Percentiles rank a stretch among this genome's conserved stretches.
Evolutionary conservation across 2,888 invertebrate species (phyloP).

Genomic region (Charanyca ferruginea): DNA sequence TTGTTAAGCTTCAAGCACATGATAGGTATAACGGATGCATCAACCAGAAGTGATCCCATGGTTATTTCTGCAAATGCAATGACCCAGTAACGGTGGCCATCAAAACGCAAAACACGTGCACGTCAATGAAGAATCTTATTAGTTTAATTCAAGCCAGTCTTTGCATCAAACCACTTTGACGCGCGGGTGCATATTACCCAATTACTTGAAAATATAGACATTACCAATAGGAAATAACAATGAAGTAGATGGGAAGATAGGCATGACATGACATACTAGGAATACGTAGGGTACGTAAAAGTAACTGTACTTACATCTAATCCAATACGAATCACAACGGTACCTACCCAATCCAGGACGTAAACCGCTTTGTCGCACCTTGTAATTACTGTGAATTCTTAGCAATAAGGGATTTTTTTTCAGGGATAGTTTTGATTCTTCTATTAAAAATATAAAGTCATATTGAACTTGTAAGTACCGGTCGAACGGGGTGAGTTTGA

Average conservation of each 20-base stretch:
- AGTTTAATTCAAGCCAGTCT: slow-evolving; percentile 69
- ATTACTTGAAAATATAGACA: slow-evolving; percentile 43
- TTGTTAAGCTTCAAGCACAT: slow-evolving; percentile 19
- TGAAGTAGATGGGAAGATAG: slow-evolving; percentile 7
- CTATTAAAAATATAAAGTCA: background rate
- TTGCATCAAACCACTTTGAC: slow-evolving; percentile 60
- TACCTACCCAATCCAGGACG: no score
- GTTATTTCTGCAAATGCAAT: slow-evolving; percentile 71
- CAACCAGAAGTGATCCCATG: slow-evolving; percentile 73
- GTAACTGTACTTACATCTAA: no score
- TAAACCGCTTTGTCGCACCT: no score
- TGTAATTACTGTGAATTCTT: background rate
- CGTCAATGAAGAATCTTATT: slow-evolving; percentile 70
- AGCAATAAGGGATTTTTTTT: background rate
- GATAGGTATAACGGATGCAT: slow-evolving; percentile 59
- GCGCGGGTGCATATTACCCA: slow-evolving; percentile 39
- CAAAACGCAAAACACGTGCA: slow-evolving; percentile 69
- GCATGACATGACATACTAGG: no score
- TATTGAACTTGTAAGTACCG: background rate
- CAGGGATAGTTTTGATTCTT: background rate
- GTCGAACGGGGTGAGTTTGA: no score
- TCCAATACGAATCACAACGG: no score
- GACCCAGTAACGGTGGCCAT: slow-evolving; percentile 74
- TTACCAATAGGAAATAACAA: slow-evolving; percentile 31
- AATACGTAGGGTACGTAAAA: no score